Evolutionary conservation across 2,888 invertebrate genomes (phyloP).

Genomic region (Bombylius discolor): DNA sequence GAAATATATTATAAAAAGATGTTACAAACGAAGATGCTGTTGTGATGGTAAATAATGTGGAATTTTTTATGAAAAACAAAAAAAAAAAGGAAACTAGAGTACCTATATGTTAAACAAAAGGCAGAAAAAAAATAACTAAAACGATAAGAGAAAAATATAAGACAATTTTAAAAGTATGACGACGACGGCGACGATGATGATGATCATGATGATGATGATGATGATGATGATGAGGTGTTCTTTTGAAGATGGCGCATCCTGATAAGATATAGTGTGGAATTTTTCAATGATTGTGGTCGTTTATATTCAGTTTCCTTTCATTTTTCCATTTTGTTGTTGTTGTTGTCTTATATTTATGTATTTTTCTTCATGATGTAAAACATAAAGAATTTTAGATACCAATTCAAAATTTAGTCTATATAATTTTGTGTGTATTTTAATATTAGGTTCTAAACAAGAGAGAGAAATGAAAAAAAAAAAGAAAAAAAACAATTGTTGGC

Average conservation of each 20-base stretch:
- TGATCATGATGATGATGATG: not conserved
- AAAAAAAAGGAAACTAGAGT: no score
- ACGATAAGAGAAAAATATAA: no score
- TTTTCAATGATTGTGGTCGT: constrained; percentile 4
- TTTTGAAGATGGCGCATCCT: constrained; percentile 10
- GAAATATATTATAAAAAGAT: no score
- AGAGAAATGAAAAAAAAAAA: not conserved
- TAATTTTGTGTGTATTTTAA: no score
- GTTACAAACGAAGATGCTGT: no score
- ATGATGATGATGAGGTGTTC: not conserved
- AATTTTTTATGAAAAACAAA: no score
- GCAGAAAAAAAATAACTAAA: no score
- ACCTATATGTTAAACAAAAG: no score
- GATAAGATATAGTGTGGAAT: constrained; percentile 9
- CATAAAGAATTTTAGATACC: not conserved
- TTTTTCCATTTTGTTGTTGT: not conserved
- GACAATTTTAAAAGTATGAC: not conserved
- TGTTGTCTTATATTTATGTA: not conserved
- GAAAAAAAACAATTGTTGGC: no score
- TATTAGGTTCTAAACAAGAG: not conserved
- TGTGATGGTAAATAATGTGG: no score
- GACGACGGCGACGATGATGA: not conserved
- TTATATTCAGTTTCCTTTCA: not conserved
- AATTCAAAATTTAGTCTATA: not conserved
- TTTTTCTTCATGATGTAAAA: not conserved